A percentile compares a stretch with the other conserved stretches of the same genome.
Conservation (phyloP, 2,797 vertebrate genomes). For the Brachyrhaphis roseni region DNA sequence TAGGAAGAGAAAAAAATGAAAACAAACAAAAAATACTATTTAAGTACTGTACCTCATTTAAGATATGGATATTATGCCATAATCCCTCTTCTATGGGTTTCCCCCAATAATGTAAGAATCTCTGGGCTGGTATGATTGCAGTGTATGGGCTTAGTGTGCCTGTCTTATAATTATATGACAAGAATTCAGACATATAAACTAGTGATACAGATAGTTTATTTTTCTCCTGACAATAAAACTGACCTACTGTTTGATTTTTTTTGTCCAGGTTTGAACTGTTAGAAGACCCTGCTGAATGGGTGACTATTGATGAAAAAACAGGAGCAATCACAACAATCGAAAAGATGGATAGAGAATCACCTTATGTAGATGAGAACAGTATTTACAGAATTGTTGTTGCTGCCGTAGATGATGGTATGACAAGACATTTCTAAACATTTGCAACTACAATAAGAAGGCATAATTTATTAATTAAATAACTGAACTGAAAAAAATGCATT, state of each 20-base stretch:
- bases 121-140: not conserved
- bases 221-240: not conserved
- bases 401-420: conserved; percentile 82
- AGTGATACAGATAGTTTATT: not conserved
- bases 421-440: not conserved
- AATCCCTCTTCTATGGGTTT: too few species aligned
- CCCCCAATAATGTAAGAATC: not conserved
- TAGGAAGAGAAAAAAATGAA: not conserved
- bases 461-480: conserved; percentile 1
- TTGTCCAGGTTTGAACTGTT: conserved; percentile 72
- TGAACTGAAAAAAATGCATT: not conserved
- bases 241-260: not conserved
- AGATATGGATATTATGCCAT: not conserved
- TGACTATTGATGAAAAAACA: conserved; percentile 78
- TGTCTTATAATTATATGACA: not conserved
- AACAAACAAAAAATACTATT: not conserved
- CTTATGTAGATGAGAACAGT: conserved; percentile 61
- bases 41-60: not conserved
- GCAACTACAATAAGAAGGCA: not conserved
- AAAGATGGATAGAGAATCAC: conserved; percentile 84
- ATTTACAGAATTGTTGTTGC: conserved; percentile 75
- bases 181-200: not conserved
- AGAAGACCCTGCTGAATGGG: conserved; percentile 79
- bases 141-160: not conserved
- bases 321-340: conserved; percentile 75